Percentiles rank a stretch among this genome's conserved stretches.
Conservation (phyloP, 2,113 vertebrate species). For the Channa argus region DNA sequence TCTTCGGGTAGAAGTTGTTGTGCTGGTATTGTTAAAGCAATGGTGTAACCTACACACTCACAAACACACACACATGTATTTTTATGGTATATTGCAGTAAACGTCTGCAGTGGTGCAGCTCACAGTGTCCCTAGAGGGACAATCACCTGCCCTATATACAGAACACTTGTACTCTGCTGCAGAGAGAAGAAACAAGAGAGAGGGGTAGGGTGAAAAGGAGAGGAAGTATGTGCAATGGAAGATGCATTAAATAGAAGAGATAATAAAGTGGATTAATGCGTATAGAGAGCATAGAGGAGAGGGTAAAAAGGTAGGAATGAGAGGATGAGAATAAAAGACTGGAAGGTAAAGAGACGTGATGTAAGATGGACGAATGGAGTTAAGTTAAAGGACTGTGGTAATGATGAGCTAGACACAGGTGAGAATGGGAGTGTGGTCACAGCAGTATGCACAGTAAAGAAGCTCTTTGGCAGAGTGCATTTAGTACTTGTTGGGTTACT, state of each 20-base stretch:
- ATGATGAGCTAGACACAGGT: slow-evolving; percentile 34
- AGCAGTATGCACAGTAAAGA: slow-evolving; percentile 47
- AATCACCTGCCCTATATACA: slow-evolving; percentile 77
- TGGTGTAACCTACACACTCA: too few relatives aligned
- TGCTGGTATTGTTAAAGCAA: too few relatives aligned
- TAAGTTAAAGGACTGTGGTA: slow-evolving; percentile 47
- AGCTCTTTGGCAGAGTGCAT: slow-evolving; percentile 46
- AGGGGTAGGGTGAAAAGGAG: neutral
- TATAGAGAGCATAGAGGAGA: neutral
- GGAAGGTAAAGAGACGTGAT: neutral
- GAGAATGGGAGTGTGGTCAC: slow-evolving; percentile 57
- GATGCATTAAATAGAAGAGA: slow-evolving; percentile 51
- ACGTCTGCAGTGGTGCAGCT: slow-evolving; percentile 72
- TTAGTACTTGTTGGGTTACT: slow-evolving; percentile 35
- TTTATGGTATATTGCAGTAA: slow-evolving; percentile 61
- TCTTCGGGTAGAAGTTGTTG: too few relatives aligned
- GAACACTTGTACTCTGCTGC: slow-evolving; percentile 59
- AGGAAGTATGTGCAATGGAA: neutral
- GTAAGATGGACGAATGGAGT: slow-evolving; percentile 39
- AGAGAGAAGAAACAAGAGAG: slow-evolving; percentile 29
- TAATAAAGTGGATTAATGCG: slow-evolving; percentile 30
- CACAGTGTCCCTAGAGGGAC: slow-evolving; percentile 67
- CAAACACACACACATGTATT: slow-evolving; percentile 26
- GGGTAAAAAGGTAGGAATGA: neutral
- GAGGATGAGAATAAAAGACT: neutral